A percentile compares a stretch with the other conserved stretches of the same genome.
Evolutionary conservation across 1,140 invertebrate species (phyloP).

Genomic region (Papilio polyxenes): DNA sequence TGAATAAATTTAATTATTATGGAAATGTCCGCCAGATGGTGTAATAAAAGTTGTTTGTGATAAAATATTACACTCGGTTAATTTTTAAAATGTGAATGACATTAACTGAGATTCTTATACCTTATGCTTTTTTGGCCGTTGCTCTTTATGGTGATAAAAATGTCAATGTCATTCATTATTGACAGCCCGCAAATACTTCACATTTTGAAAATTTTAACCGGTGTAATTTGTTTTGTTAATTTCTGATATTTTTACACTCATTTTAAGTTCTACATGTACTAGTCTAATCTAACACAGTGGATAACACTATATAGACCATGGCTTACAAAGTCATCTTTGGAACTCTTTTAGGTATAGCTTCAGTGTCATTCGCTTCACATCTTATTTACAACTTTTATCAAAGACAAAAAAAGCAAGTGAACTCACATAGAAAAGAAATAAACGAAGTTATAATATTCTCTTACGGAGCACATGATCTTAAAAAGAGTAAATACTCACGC

Average conservation of each 20-base stretch:
- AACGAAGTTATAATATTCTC: conserved; percentile 72
- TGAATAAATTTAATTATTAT: too few species aligned
- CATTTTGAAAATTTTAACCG: background rate
- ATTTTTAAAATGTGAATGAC: too few species aligned
- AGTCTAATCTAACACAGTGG: conserved; percentile 16
- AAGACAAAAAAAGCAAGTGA: conserved; percentile 53
- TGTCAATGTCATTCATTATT: background rate
- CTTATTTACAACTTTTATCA: conserved; percentile 57
- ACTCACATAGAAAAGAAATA: conserved; percentile 49
- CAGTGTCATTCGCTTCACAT: conserved; percentile 57
- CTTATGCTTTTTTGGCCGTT: background rate
- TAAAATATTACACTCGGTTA: too few species aligned
- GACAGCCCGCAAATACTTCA: background rate
- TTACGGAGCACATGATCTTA: conserved; percentile 46
- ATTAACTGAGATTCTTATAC: background rate
- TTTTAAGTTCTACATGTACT: background rate
- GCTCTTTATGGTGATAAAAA: background rate
- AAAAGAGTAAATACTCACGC: conserved; percentile 67
- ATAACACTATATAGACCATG: conserved; percentile 39
- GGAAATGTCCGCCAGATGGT: too few species aligned
- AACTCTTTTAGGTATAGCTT: conserved; percentile 49
- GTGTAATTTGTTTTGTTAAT: background rate
- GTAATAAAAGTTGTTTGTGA: too few species aligned
- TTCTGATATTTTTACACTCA: background rate
- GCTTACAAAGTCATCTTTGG: conserved; percentile 47